These are phyloP conservation scores for Ophraella communa DNA, from an alignment of 2,888 invertebrate genomes.

Conservation along the genomic window DNA sequence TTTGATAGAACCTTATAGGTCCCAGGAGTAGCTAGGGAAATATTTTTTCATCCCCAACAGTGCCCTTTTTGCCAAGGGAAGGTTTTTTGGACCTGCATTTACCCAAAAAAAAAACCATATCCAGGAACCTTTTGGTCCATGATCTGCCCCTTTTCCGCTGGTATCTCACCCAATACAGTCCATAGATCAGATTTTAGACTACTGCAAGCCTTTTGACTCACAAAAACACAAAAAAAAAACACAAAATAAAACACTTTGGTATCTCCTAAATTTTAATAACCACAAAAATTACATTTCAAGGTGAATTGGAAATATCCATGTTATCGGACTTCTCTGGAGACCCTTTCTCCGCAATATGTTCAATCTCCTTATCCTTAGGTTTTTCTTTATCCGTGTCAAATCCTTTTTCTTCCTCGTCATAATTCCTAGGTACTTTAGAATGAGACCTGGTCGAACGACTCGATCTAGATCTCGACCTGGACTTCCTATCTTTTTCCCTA, in stretches of 20 bases:
- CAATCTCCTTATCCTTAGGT: constrained; percentile 40
- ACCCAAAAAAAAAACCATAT: too few relatives aligned
- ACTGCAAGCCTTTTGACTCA: too few relatives aligned
- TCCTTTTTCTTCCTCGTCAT: constrained; percentile 64
- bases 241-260: neutral
- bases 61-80: too few relatives aligned
- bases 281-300: constrained; percentile 57
- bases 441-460: constrained; percentile 48
- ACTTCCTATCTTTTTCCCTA: constrained; percentile 34
- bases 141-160: too few relatives aligned
- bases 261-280: neutral
- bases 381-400: constrained; percentile 58
- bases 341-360: constrained; percentile 61
- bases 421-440: constrained; percentile 61
- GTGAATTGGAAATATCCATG: constrained; percentile 83
- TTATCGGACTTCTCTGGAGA: constrained; percentile 69
- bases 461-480: constrained; percentile 47
- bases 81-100: too few relatives aligned
- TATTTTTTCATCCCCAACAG: too few relatives aligned
- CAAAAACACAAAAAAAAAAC: too few relatives aligned
- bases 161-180: too few relatives aligned
- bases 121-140: too few relatives aligned
- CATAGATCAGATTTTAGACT: too few relatives aligned
- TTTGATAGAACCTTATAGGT: too few relatives aligned
- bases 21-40: too few relatives aligned